Evolutionary conservation across 2,888 invertebrate species (phyloP), one percentile per base, ranked within the genome.

Genomic region (Idaea dimidiata): DNA sequence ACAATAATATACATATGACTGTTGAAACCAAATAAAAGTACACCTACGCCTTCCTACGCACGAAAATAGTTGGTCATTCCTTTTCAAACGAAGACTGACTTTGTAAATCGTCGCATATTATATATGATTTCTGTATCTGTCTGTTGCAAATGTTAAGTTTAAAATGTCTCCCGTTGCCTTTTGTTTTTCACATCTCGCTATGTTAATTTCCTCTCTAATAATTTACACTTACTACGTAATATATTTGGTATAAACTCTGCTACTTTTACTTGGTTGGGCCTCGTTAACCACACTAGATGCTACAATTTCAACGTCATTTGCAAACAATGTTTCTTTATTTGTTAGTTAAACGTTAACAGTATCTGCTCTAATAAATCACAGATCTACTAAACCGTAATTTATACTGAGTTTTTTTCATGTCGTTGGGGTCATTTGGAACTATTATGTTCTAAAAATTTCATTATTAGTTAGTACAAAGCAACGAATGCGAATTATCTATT

Each of bases 401-500:
- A 14, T 3, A 14, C 8, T 43, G 43, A 10, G 8, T 43, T 43
- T 43, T 43, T 43, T 43, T 43, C 43, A 43, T 43, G 43, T 43
- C 43, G 10, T 43, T 14, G 14, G 10, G 43, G 43, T 43, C 43
- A 43, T 43, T 43, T 4, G 43, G 10, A 43, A 43, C 43, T 10
- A 43, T 32, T 32, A 5, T 5, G 32, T 32, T 33, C 1, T 33
- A 33, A 10, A 7, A 14, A 14, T 33, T 33, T 1, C 14, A 33
- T 33, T 3, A 6, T 5, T 33, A 24, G 24, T 24, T 24, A 24
- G 24, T 33, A 33, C 8, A 14, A 43, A 8, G 43, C 14, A 14
- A 14, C 43, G 10, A 43, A 4, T 43, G 7, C 14, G 43, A 43
- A 43, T 43, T 70, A 72, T 73, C 77, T 77, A 76, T 77, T 78